Evolutionary conservation across 2,797 vertebrate species (phyloP), one percentile per base, ranked within the genome.

Genomic region (Anabas testudineus): DNA sequence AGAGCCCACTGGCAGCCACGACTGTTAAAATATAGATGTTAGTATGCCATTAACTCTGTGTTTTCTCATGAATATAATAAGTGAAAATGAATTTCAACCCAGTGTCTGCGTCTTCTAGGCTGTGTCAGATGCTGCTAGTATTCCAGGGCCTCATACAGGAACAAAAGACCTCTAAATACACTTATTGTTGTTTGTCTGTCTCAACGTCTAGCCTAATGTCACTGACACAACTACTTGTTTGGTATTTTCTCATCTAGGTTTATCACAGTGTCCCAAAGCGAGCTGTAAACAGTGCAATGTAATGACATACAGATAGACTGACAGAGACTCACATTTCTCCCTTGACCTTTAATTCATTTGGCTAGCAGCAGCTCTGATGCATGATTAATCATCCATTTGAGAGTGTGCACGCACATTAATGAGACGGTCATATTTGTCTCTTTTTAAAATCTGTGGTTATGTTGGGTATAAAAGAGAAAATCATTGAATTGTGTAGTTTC

Each of bases 81-180:
- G 6, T 15, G 45, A 12, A 57, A 56, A 64, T 76, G 19, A 64
- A 65, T 72, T 52, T 46, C 43, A 48, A 13, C 59, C 70, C 52
- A 9, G n/a, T 52, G 45, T 67, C 52, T 66, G 37, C 26, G 58
- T 84, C 76, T 80, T 70, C 37, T 63, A 86, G 80, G 69, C 59
- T 64, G 54, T 75, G 83, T 87, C 79, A 77, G 53, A 76, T 77
- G 68, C 58, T 71, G 66, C 86, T 84, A 76, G 74, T 67, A 48
- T 83, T 66, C 26, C 46, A 39, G 12, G 15, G 42, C 47, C 73
- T 79, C 75, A 71, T 66, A 46, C 75, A 78, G 83, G 51, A 81
- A 80, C 67, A 78, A 69, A 76, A 74, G 71, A 69, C 68, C 74
- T 75, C 76, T 39, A 55, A 66, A 76, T 59, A 45, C 48, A 19